Evolutionary conservation across 2,113 vertebrate genomes (phyloP).

Genomic region (Mandrillus leucophaeus): DNA sequence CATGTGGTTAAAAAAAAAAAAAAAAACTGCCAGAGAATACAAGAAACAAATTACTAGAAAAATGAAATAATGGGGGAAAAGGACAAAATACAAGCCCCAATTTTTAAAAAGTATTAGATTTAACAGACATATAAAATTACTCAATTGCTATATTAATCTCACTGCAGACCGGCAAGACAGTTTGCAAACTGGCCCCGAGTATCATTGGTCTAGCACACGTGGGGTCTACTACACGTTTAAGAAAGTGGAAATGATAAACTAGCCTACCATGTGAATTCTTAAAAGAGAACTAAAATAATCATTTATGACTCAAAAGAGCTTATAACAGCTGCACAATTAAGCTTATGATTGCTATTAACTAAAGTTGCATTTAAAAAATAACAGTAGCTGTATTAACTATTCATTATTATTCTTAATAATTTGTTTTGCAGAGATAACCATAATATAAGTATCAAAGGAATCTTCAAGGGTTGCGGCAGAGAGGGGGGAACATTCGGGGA

Average conservation of each 20-base stretch:
- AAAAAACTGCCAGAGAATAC: neutral
- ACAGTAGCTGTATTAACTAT: neutral
- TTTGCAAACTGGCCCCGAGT: neutral
- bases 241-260: neutral
- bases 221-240: neutral
- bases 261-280: neutral
- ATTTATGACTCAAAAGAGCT: neutral
- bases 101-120: constrained; percentile 20
- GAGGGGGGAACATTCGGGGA: neutral
- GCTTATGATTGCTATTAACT: neutral
- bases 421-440: neutral
- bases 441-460: constrained; percentile 16
- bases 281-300: neutral
- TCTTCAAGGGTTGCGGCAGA: neutral
- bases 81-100: neutral
- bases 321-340: neutral
- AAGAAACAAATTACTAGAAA: neutral
- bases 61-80: neutral
- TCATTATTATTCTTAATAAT: neutral
- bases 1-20: neutral
- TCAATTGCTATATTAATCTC: neutral
- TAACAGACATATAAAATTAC: neutral
- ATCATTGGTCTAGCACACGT: neutral
- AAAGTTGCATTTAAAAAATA: constrained; percentile 34
- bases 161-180: neutral